Evolutionary conservation across 2,888 invertebrate genomes (phyloP), one percentile per base, ranked within the genome.

Genomic region (Coleophora flavipennella): DNA sequence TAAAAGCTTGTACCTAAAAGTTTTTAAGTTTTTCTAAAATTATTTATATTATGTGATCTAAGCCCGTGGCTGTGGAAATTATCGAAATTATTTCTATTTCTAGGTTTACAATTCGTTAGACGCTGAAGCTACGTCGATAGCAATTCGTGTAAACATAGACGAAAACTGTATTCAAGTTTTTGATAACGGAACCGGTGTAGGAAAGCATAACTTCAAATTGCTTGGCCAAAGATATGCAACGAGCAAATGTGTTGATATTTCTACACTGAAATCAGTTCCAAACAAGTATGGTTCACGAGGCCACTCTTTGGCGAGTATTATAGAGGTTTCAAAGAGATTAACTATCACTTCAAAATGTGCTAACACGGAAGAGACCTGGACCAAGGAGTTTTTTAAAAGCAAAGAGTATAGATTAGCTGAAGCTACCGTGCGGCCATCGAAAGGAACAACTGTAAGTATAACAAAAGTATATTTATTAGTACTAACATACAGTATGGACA

Each of bases 101-200:
- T 45, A 92, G 91, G 85, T 91, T 26, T 78, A 87, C 45, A 93
- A 93, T 71, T 85, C 91, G 20, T 62, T 93, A 45, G 91, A 92
- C 70, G 91, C 91, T 8, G 84, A 86, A 46, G 87, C 93, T 1
- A 88, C 87, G 12, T 88, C 90, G 14, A 87, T 94, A 41, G 92
- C 91, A 13, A 81, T 93, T 38, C 81, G 92, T 55, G 62, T 93
- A 14, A 79, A 92, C 63, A 67, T 89, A 20, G 61, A 74, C 40
- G 80, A 86, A 44, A 86, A 85, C 53, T 85, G 83, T 49, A 83
- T 94, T 48, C 91, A 92, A 86, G 90, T 94, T 6, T 84, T 93
- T 31, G 94, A 94, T 62, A 92, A 94, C 78, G 94, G 94, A 1
- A 53, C 48, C 50, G 94, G 94, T 2, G 87, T 94, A 26, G 51